These are phyloP conservation scores for Lumbricus terrestris DNA, from an alignment of 2,888 invertebrate genomes.

Conservation along the genomic window DNA sequence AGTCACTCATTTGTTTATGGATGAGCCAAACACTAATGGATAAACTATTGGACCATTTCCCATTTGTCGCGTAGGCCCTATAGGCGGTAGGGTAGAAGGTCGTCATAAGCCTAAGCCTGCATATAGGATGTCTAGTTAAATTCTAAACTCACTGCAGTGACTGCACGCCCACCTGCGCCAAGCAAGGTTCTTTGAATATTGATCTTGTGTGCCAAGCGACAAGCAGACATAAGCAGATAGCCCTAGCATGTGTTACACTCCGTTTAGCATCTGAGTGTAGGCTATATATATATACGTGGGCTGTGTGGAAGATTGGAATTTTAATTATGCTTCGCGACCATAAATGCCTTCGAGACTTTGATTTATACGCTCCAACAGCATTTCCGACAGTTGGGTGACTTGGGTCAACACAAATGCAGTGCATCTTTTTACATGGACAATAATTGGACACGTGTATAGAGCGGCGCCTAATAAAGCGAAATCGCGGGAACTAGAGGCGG, in stretches of 20 bases:
- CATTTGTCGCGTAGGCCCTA: neutral
- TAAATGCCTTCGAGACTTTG: neutral
- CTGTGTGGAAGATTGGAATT: neutral
- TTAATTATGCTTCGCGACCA: neutral
- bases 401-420: too few species aligned
- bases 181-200: too few species aligned
- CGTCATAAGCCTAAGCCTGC: too few species aligned
- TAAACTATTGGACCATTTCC: constrained; percentile 3
- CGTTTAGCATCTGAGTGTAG: neutral
- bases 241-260: neutral
- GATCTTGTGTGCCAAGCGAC: too few species aligned
- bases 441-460: too few species aligned
- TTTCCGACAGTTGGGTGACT: neutral
- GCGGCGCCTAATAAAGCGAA: too few species aligned
- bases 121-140: neutral
- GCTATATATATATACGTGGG: neutral
- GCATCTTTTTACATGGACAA: too few species aligned
- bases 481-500: too few species aligned
- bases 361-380: neutral
- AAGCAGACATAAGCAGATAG: neutral
- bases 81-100: too few species aligned
- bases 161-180: neutral
- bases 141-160: neutral
- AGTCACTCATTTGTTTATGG: neutral
- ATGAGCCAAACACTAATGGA: neutral